Base-by-base conservation (phyloP, 2,888 invertebrate genomes). In the Nomada ferruginata region DNA sequence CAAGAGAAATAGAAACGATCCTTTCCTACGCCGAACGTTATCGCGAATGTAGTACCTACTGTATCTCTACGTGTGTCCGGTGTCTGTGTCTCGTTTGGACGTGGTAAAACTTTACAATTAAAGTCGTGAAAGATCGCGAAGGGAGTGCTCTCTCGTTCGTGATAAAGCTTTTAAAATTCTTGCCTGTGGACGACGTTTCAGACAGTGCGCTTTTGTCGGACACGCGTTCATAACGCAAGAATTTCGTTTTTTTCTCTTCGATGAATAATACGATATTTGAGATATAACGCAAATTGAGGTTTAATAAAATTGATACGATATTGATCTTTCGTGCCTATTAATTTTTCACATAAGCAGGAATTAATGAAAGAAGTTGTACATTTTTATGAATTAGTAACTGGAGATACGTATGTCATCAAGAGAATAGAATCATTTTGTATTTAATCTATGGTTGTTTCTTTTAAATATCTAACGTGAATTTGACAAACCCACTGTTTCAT, bases 1-100 rank as follows among this genome's bases (percentile, higher is more conserved):
- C 71, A 59, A 63, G 52, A 42, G 63, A 52, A 61, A 63, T 36
- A 52, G 63, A 52, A 77, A 82, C 60, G 76, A 82, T 71, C 47
- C 47, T 70, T 36, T 61, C 47, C 71, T 71, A 66, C 47, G 64
- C n/a, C 18, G 44, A 66, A 71, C 75, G 77, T 77, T 66, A 75
- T 50, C 79, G 76, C 78, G 65, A 75, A 44, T 70, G 53, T 78
- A 66, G 26, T 26, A 26, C 26, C 59, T 69, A 61, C 11, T 78
- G 52, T 59, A 20, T n/a, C 15, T 44, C 26, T 18, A n/a, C 5
- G 2, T 2, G 65, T 36, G 26, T 44, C 20, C 36, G 13, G 18
- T 50, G 20, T 55, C 1, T 23, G 47, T 10, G n/a, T 13, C 20
- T 52, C 47, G 52, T 68, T n/a, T 47, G 11, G 9, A 71, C 44